phyloP scores from a whole-genome alignment of 2,797 vertebrate genomes.

The Coregonus ussuriensis region DNA sequence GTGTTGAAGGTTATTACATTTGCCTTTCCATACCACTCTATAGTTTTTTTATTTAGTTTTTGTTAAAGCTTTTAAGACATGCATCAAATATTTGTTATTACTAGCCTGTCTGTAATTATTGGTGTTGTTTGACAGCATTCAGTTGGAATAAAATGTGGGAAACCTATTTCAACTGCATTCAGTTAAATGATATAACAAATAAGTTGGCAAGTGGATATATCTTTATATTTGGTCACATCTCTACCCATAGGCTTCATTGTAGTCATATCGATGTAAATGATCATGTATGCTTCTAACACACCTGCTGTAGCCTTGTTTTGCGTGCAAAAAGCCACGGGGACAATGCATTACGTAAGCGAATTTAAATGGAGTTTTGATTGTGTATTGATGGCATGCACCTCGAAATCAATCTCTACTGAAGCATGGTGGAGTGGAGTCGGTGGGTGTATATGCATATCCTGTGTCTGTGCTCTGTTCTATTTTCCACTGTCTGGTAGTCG shows the following conservation, averaged over 20 bases:
- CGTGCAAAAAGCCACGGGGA: constrained; percentile 70
- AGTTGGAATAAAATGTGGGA: constrained; percentile 14
- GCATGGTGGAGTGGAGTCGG: constrained; percentile 76
- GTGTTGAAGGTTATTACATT: constrained; percentile 47
- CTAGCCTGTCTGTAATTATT: constrained; percentile 26
- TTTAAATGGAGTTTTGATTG: constrained; percentile 79
- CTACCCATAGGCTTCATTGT: constrained; percentile 36
- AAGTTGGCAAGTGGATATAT: constrained; percentile 1
- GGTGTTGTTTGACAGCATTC: constrained; percentile 23
- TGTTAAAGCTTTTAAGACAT: constrained; percentile 31
- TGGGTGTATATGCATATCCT: constrained; percentile 17
- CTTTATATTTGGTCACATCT: constrained; percentile 34
- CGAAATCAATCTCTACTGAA: constrained; percentile 82
- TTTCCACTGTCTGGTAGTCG: constrained; percentile 24
- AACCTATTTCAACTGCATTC: constrained; percentile 20
- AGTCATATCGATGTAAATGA: constrained; percentile 48
- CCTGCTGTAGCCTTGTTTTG: constrained; percentile 71
- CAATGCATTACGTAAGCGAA: constrained; percentile 80
- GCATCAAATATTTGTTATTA: constrained; percentile 30
- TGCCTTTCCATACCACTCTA: constrained; percentile 10
- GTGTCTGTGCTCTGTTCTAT: background rate
- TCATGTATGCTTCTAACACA: constrained; percentile 63
- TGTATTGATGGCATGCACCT: constrained; percentile 80
- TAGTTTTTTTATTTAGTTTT: constrained; percentile 20
- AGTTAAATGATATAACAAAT: constrained; percentile 20